A percentile compares a stretch with the other conserved stretches of the same genome.
phyloP scores from a whole-genome alignment of 2,888 invertebrate species.

The Mycogona germanica region DNA sequence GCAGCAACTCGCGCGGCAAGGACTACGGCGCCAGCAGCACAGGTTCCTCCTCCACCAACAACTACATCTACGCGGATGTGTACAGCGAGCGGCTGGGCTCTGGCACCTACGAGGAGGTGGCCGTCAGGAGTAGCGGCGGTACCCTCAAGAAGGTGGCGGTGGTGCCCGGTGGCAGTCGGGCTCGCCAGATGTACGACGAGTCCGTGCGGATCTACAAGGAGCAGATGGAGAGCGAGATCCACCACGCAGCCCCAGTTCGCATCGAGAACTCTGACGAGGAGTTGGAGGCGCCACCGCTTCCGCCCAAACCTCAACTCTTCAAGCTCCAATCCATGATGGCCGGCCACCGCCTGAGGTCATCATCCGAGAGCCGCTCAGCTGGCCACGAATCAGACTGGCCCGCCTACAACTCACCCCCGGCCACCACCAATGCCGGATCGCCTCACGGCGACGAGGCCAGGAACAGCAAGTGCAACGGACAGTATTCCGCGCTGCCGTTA shows the following conservation, averaged over 20 bases:
- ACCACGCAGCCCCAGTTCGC: slow-evolving; percentile 10
- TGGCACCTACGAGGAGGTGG: slow-evolving; percentile 1
- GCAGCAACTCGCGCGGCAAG: slow-evolving; percentile 39
- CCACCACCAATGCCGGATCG: not conserved
- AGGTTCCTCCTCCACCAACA: slow-evolving; percentile 20
- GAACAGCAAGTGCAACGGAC: not conserved
- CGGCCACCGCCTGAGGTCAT: not conserved
- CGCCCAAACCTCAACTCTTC: not conserved
- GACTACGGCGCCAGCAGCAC: slow-evolving; percentile 28
- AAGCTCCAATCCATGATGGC: not conserved
- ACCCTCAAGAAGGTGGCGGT: not conserved
- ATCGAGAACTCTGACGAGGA: slow-evolving; percentile 16
- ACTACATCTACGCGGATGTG: slow-evolving; percentile 24
- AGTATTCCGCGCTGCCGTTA: not conserved
- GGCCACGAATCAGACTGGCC: not conserved
- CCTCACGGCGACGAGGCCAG: not conserved
- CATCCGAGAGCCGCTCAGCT: not conserved
- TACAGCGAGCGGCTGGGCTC: not conserved
- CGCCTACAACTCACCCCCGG: not conserved
- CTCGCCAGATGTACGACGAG: slow-evolving; percentile 6
- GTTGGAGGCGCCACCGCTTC: slow-evolving; percentile 9
- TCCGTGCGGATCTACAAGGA: slow-evolving; percentile 7
- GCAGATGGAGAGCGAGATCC: slow-evolving; percentile 11
- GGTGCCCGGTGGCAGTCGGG: not conserved
- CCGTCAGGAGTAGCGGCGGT: not conserved